phyloP scores from a whole-genome alignment of 1,140 invertebrate species.

The Polypedilum vanderplanki region DNA sequence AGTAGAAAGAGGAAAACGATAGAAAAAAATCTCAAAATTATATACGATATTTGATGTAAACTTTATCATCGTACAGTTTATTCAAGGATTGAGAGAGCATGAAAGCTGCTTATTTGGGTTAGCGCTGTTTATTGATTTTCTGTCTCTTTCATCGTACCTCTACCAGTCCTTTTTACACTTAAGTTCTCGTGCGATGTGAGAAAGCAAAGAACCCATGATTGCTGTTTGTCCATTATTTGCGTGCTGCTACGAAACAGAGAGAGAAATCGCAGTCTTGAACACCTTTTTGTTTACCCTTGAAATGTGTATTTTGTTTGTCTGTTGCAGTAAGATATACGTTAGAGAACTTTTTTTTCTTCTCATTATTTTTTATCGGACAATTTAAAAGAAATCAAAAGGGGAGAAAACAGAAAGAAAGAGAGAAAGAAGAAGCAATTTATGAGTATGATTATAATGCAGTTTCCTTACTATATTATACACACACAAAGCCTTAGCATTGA shows the following conservation, averaged over 20 bases:
- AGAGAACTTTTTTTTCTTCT: too few relatives aligned
- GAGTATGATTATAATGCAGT: slow-evolving; percentile 19
- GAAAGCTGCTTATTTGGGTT: slow-evolving; percentile 26
- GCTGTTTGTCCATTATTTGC: background rate
- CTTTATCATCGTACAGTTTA: background rate
- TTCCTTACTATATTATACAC: background rate
- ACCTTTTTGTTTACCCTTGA: too few relatives aligned
- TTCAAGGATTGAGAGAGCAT: background rate
- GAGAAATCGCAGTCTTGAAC: slow-evolving; percentile 8
- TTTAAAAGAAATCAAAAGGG: background rate
- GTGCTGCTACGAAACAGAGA: background rate
- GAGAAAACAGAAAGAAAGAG: background rate
- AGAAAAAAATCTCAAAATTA: background rate
- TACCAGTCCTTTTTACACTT: background rate
- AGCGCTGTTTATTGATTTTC: slow-evolving; percentile 27
- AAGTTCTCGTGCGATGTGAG: background rate
- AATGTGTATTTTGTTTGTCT: background rate
- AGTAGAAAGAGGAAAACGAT: background rate
- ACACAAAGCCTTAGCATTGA: background rate
- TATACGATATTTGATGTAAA: slow-evolving; percentile 12
- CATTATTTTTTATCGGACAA: background rate
- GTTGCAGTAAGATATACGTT: background rate
- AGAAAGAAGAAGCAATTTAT: slow-evolving; percentile 3
- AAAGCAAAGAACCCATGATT: slow-evolving; percentile 16
- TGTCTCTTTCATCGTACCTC: too few relatives aligned